Evolutionary conservation across 2,113 vertebrate genomes (phyloP).

Genomic region (Thermophis baileyi): DNA sequence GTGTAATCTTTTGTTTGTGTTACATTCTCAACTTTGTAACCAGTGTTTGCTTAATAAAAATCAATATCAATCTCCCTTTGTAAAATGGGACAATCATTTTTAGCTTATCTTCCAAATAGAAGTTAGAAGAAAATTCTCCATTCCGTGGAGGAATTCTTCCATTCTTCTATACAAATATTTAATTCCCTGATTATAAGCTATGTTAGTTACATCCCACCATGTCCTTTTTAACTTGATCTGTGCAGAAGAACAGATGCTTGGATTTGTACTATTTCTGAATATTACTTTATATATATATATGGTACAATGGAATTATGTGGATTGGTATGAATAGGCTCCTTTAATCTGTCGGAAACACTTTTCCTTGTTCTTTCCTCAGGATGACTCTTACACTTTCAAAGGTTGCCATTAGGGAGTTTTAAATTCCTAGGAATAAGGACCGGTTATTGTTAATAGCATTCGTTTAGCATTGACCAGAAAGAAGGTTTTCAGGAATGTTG

Average conservation of each 20-base stretch:
- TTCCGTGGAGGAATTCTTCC: neutral
- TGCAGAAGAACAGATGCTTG: neutral
- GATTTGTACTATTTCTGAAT: neutral
- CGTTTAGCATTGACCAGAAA: neutral
- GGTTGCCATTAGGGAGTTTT: neutral
- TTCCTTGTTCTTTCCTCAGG: neutral
- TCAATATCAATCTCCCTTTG: neutral
- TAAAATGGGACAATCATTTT: neutral
- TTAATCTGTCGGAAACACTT: neutral
- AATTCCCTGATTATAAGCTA: neutral
- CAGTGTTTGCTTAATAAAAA: neutral
- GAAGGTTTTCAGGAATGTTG: neutral
- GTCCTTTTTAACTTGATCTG: neutral
- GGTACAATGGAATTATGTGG: neutral
- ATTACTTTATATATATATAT: neutral
- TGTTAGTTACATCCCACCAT: neutral
- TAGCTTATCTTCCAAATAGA: neutral
- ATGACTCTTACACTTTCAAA: neutral
- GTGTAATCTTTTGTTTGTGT: neutral
- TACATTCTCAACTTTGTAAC: neutral
- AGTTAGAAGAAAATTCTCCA: neutral
- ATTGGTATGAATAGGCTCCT: neutral
- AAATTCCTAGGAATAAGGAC: neutral
- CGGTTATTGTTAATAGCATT: neutral
- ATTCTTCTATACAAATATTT: neutral